These are phyloP conservation scores for Drosophila pruinosa DNA, from an alignment of 1,140 invertebrate species.

Conservation along the genomic window DNA sequence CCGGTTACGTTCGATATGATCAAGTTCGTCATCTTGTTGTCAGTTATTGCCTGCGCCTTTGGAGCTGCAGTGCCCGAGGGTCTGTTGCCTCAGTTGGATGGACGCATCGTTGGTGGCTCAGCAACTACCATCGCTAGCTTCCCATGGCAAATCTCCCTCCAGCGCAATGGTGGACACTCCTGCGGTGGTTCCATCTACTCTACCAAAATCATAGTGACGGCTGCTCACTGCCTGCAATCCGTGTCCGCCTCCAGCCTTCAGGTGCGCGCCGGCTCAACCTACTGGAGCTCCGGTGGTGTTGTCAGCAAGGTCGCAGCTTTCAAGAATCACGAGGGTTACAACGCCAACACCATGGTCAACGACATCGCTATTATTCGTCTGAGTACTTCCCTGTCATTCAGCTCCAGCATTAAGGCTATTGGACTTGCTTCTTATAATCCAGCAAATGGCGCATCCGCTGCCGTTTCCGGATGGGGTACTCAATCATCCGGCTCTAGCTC, in stretches of 20 bases:
- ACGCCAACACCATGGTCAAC: constrained; percentile 75
- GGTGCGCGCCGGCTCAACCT: constrained; percentile 63
- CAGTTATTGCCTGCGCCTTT: constrained; percentile 59
- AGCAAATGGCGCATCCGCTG: constrained; percentile 53
- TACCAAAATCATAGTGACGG: constrained; percentile 84
- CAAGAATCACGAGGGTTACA: constrained; percentile 64
- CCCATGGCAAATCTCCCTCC: constrained; percentile 84
- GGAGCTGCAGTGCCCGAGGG: constrained; percentile 63
- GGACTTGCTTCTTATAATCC: constrained; percentile 58
- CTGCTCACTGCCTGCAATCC: constrained; percentile 85
- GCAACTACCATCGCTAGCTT: constrained; percentile 83
- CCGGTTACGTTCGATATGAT: constrained; percentile 41
- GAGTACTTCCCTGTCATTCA: constrained; percentile 60
- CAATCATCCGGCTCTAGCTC: constrained; percentile 43
- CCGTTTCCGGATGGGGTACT: constrained; percentile 83
- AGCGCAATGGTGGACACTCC: constrained; percentile 83
- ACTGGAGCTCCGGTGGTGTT: constrained; percentile 58
- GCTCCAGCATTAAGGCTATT: constrained; percentile 75
- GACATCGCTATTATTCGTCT: constrained; percentile 84
- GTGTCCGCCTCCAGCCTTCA: constrained; percentile 39
- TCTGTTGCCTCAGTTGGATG: constrained; percentile 72
- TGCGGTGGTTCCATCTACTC: constrained; percentile 85
- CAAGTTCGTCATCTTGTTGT: constrained; percentile 73
- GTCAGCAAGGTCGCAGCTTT: constrained; percentile 40
- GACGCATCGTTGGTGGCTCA: constrained; percentile 84